Percentiles rank a stretch among this genome's conserved stretches.
Evolutionary conservation across 2,797 vertebrate genomes (phyloP).

Genomic region (Diplodus sargus): DNA sequence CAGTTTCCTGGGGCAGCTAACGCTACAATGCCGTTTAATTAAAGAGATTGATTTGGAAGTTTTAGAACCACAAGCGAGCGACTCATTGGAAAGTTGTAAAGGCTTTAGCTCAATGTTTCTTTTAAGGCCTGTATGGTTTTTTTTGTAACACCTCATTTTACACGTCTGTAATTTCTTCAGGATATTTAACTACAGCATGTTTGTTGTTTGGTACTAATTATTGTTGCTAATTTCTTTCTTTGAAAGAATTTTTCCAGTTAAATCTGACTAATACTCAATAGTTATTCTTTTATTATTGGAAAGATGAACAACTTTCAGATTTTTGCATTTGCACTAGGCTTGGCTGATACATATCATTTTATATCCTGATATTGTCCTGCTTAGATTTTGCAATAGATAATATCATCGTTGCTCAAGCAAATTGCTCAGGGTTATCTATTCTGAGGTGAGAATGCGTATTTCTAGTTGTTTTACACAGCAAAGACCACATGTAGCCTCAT

Average conservation of each 20-base stretch:
- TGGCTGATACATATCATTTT: too few relatives aligned
- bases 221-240: not conserved
- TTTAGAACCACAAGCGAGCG: not conserved
- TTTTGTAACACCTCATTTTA: slow-evolving; percentile 24
- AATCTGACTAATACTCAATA: not conserved
- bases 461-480: too few relatives aligned
- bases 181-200: slow-evolving; percentile 14
- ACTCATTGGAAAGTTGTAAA: slow-evolving; percentile 20
- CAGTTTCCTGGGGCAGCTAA: slow-evolving; percentile 38
- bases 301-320: not conserved
- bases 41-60: slow-evolving; percentile 13
- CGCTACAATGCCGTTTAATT: not conserved
- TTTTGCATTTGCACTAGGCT: too few relatives aligned
- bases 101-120: not conserved
- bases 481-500: too few relatives aligned
- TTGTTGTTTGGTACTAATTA: slow-evolving; percentile 22
- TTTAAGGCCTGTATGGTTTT: slow-evolving; percentile 4
- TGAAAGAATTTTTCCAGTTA: slow-evolving; percentile 2
- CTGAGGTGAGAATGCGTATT: too few relatives aligned
- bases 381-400: too few relatives aligned
- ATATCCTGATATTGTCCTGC: too few relatives aligned
- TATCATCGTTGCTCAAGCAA: too few relatives aligned
- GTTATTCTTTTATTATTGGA: not conserved
- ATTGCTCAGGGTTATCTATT: too few relatives aligned
- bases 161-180: slow-evolving; percentile 12